Base-by-base conservation (phyloP, 2,888 invertebrate species). In the Polydrusus cervinus region DNA sequence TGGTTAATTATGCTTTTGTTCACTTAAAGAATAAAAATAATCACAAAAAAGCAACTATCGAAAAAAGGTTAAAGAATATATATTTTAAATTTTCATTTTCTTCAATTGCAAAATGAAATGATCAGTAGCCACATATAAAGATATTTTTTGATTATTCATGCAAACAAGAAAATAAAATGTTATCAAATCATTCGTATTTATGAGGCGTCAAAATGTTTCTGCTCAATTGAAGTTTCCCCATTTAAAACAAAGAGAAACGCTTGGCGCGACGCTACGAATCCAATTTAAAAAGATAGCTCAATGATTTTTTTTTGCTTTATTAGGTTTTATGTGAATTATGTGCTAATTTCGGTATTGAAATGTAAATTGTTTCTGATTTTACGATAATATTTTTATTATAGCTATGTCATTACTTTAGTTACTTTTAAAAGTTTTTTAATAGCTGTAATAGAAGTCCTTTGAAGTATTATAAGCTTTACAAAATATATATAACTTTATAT, bases 151-250 rank as follows among this genome's bases (percentile, higher is more conserved):
- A 20, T 20, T 51, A 20, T 51, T 20, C 20, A 51, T 51, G 51
- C 10, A 51, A 51, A 51, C 51, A 51, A 51, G 51, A 51, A 51
- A 51, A 51, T 51, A 51, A 51, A 51, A 51, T 51, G 51, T 51
- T 51, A 51, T 51, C 20, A 51, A 51, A 20, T 51, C 20, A 18
- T 49, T 51, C 20, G 9, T 51, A 51, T 51, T 51, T 51, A 51
- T 51, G 51, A 51, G 18, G 51, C 51, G 51, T 51, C 51, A 20
- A 51, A 20, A 53, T 53, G 20, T 53, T 53, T 53, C 30, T 13
- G 25, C 25, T 25, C 25, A 25, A 53, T 51, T 53, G 53, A 11
- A 18, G 25, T 25, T 30, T 53, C 30, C 53, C 25, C n/a, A 53
- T 53, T 30, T 53, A 53, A 51, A 53, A 53, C 53, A 53, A 53